Evolutionary conservation across 2,888 invertebrate genomes (phyloP).

Genomic region (Bugulina stolonifera): DNA sequence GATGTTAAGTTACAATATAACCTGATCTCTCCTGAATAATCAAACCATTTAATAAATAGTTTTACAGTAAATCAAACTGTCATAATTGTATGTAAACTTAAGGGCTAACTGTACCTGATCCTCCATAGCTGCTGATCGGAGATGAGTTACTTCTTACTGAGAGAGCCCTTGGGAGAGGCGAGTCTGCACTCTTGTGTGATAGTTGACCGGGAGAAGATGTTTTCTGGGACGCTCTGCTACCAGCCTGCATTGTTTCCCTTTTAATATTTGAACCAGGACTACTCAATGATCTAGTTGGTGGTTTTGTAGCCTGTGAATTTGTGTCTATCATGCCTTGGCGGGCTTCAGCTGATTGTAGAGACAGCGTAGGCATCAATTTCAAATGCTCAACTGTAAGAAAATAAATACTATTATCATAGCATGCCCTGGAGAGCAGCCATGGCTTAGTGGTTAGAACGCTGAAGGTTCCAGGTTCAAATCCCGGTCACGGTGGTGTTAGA

Average conservation of each 20-base stretch:
- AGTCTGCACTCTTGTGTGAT: not conserved
- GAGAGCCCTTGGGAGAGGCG: not conserved
- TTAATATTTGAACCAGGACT: not conserved
- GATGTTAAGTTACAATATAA: too few species aligned
- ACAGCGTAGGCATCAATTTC: not conserved
- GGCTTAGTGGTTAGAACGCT: not conserved
- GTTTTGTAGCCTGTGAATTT: not conserved
- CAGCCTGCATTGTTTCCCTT: not conserved
- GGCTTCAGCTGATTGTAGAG: not conserved
- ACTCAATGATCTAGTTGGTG: not conserved
- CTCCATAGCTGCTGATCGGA: too few species aligned
- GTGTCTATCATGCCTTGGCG: slow-evolving; percentile 3
- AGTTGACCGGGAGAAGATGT: not conserved
- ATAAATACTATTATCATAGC: not conserved
- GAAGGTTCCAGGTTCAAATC: too few species aligned
- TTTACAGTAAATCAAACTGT: too few species aligned
- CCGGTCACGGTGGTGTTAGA: too few species aligned
- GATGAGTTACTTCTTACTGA: slow-evolving; percentile 1
- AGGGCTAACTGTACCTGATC: slow-evolving; percentile 9
- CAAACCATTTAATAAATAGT: too few species aligned
- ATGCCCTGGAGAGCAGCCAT: not conserved
- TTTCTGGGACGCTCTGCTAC: not conserved
- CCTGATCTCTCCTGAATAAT: too few species aligned
- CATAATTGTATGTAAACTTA: too few species aligned
- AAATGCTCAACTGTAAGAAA: slow-evolving; percentile 9